Base-by-base conservation (phyloP, 2,797 vertebrate species). In the Podargus strigoides region DNA sequence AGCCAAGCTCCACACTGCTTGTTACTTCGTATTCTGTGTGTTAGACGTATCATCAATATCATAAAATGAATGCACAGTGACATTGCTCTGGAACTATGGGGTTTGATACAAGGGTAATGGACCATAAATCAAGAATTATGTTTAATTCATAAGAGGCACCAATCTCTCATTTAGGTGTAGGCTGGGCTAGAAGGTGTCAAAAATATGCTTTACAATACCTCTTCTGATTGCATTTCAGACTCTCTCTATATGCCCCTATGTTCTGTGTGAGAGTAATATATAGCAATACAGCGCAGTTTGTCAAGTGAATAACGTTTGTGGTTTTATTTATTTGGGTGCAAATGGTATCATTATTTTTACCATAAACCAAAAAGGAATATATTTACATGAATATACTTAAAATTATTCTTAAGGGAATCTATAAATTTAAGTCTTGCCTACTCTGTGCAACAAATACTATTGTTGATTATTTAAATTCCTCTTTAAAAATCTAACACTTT, bases 111-210 rank as follows among this genome's bases (percentile, higher is more conserved):
- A 97, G 91, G 89, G 93, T 96, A 97, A 97, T 66, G 6, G 95
- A 96, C 97, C 97, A 97, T 98, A 98, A 98, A 98, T 98, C 97
- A 98, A 95, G 86, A 94, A 96, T 94, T 93, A 97, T 98, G 97
- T 98, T 98, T 98, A 98, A 98, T 98, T 98, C 97, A 98, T 98
- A 96, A 97, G 96, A 95, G 95, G 94, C 95, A 94, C 95, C 97
- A 96, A 55, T 97, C 95, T 97, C 97, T 98, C 97, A 82, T 94
- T 97, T 96, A 96, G 93, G 95, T 89, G 30, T 97, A 95, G 96
- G 95, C 92, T 97, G 92, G 93, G 93, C 96, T 97, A 95, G 94
- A 87, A 84, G 84, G 85, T 98, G 97, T 97, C 97, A 98, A 96
- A 97, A 91, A 97, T 94, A 94, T 97, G 87, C 95, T 98, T 98